phyloP scores from a whole-genome alignment of 2,113 vertebrate species.

The Austrofundulus limnaeus region DNA sequence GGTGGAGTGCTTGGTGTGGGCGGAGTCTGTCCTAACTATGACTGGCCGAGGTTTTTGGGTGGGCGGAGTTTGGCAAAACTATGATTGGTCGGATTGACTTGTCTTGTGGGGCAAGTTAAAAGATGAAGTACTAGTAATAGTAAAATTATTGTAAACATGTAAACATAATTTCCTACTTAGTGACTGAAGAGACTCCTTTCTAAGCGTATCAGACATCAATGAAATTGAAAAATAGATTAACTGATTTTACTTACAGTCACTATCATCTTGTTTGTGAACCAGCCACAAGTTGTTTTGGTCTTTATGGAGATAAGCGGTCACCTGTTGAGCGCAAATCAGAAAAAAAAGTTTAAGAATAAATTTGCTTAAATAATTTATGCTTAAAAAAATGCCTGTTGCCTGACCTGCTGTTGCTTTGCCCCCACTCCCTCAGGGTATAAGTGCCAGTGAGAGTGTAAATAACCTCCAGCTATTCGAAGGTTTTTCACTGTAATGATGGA shows the following conservation, averaged over 20 bases:
- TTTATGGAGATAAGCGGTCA: slow-evolving; percentile 95
- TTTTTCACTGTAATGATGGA: slow-evolving; percentile 94
- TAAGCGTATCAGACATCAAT: neutral
- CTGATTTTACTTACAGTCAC: slow-evolving; percentile 78
- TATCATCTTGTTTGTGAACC: slow-evolving; percentile 83
- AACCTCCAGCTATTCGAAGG: slow-evolving; percentile 92
- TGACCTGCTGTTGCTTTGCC: slow-evolving; percentile 93
- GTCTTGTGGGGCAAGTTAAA: too few species aligned
- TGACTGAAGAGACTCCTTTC: too few species aligned
- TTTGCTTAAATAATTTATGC: neutral
- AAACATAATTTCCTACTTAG: too few species aligned
- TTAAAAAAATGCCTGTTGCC: neutral
- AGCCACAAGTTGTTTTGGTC: slow-evolving; percentile 97
- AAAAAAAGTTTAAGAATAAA: neutral
- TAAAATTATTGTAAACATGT: too few species aligned
- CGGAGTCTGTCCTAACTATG: too few species aligned
- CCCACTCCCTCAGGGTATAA: slow-evolving; percentile 94
- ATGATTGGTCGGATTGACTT: too few species aligned
- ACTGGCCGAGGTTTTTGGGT: too few species aligned
- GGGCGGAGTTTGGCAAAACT: too few species aligned
- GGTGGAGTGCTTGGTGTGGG: too few species aligned
- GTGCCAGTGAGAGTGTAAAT: slow-evolving; percentile 96
- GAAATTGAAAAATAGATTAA: neutral
- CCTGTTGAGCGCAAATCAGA: slow-evolving; percentile 70
- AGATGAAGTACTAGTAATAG: too few species aligned